A percentile compares a stretch with the other conserved stretches of the same genome.
phyloP scores from a whole-genome alignment of 2,888 invertebrate species.

The Papilio gigon region DNA sequence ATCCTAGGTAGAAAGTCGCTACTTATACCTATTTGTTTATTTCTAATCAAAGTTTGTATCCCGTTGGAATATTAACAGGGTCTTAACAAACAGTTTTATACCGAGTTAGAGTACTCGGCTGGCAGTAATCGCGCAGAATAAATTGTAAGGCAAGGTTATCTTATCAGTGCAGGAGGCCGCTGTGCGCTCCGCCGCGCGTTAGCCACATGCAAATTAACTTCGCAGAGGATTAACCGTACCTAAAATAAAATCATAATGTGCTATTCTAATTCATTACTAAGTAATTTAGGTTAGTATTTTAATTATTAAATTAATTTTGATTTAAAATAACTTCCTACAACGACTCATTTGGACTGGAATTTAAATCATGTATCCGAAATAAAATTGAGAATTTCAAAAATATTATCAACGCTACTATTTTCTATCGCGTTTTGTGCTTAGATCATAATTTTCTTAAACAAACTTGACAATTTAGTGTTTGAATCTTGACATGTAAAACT shows the following conservation, averaged over 20 bases:
- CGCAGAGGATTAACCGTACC: slow-evolving; percentile 14
- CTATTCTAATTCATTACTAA: background rate
- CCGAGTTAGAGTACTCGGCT: slow-evolving; percentile 40
- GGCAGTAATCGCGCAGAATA: slow-evolving; percentile 60
- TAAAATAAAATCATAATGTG: background rate
- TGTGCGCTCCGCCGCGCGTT: slow-evolving; percentile 44
- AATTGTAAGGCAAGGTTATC: slow-evolving; percentile 82
- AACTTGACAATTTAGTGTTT: background rate
- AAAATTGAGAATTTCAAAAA: background rate
- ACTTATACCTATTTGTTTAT: no score
- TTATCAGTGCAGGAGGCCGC: slow-evolving; percentile 72
- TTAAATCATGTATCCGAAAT: no score
- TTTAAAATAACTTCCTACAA: no score
- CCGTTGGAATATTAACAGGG: background rate
- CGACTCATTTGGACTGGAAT: no score
- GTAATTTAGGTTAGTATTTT: background rate
- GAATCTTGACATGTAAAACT: slow-evolving; percentile 9
- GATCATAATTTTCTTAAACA: background rate
- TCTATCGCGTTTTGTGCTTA: background rate
- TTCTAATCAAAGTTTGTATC: background rate
- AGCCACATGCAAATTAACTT: slow-evolving; percentile 38
- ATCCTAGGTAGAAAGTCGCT: no score
- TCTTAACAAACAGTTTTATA: slow-evolving; percentile 10
- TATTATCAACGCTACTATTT: background rate
- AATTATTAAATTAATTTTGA: no score